These are phyloP conservation scores for Zapus hudsonius DNA, from an alignment of 2,113 vertebrate genomes.

Conservation along the genomic window DNA sequence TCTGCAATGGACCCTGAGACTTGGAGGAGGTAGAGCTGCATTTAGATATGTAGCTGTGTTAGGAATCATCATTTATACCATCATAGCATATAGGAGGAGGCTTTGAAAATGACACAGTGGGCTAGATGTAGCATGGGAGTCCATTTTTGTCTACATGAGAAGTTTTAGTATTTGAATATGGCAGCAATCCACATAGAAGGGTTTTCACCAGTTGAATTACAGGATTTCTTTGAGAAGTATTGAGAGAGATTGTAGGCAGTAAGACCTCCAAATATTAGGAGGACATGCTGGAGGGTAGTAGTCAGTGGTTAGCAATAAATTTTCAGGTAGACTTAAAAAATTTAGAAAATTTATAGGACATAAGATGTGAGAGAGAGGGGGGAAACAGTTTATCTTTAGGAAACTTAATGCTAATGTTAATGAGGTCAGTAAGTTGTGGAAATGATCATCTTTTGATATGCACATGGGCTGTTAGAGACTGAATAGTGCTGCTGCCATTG, in stretches of 20 bases:
- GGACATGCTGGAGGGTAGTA: background rate
- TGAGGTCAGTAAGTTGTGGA: slow-evolving; percentile 4
- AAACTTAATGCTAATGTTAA: too few relatives aligned
- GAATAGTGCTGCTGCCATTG: too few relatives aligned
- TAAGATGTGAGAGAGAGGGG: background rate
- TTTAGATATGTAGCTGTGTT: too few relatives aligned
- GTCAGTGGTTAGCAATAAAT: background rate
- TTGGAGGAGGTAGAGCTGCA: too few relatives aligned
- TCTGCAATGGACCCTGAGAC: too few relatives aligned
- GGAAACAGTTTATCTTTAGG: slow-evolving; percentile 34
- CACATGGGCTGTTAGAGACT: too few relatives aligned
- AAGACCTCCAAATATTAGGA: background rate
- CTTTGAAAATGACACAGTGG: too few relatives aligned
- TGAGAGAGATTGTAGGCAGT: background rate
- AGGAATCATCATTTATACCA: too few relatives aligned
- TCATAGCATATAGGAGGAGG: too few relatives aligned
- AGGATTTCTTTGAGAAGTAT: background rate
- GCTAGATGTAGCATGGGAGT: too few relatives aligned
- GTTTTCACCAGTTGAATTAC: slow-evolving; percentile 17
- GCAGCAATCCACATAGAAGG: background rate
- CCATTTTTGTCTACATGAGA: too few relatives aligned
- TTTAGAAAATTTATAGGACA: slow-evolving; percentile 1
- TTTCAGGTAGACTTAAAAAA: background rate
- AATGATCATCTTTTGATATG: background rate
- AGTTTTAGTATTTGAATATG: background rate